Percentiles rank a stretch among this genome's conserved stretches.
Conservation (phyloP, 2,888 invertebrate genomes). For the Sacculina carcini region DNA sequence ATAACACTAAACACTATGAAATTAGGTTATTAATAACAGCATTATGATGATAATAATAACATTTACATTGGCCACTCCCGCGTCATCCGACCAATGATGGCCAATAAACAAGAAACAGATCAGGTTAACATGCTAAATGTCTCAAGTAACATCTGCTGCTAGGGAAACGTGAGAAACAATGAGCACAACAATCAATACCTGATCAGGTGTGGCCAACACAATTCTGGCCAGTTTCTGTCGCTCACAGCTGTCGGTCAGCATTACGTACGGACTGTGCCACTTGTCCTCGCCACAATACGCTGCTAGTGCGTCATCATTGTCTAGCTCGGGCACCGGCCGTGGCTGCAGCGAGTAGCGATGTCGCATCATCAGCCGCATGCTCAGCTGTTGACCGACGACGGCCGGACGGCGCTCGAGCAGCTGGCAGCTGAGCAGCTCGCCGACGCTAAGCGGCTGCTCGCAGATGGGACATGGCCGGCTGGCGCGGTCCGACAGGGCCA, state of each 20-base stretch:
- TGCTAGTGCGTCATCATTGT: no score
- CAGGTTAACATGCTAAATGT: no score
- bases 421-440: slow-evolving; percentile 50
- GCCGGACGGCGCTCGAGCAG: slow-evolving; percentile 13
- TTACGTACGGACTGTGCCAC: neutral
- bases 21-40: no score
- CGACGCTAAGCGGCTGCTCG: slow-evolving; percentile 46
- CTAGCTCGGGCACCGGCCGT: no score
- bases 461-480: slow-evolving; percentile 80
- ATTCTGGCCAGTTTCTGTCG: slow-evolving; percentile 29
- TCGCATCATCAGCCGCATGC: slow-evolving; percentile 63
- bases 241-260: neutral
- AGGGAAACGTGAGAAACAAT: neutral
- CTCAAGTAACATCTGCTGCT: neutral
- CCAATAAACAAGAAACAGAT: no score
- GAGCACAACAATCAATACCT: slow-evolving; percentile 24
- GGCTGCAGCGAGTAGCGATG: slow-evolving; percentile 34
- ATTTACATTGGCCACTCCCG: no score
- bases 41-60: no score
- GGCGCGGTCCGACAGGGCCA: slow-evolving; percentile 53
- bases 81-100: no score
- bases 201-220: slow-evolving; percentile 37
- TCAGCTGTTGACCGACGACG: slow-evolving; percentile 36
- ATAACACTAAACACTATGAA: no score
- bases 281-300: slow-evolving; percentile 18